Percentiles rank a stretch among this genome's conserved stretches.
Evolutionary conservation across 2,113 vertebrate species (phyloP).

Genomic region (Clarias gariepinus): DNA sequence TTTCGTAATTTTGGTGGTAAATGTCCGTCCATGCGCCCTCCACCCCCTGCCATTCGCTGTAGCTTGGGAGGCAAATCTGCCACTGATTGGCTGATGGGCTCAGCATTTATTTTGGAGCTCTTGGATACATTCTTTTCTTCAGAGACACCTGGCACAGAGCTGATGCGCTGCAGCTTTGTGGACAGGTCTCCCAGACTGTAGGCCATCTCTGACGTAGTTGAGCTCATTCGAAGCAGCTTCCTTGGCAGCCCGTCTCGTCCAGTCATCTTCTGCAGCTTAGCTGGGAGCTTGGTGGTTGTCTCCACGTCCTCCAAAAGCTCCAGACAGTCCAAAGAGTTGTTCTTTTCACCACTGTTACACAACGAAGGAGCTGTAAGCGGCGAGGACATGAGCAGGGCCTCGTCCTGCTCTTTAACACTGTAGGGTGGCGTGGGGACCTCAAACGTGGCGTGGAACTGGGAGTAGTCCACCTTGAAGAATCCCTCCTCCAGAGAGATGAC

Average conservation of each 20-base stretch:
- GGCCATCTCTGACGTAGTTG: conserved; percentile 97
- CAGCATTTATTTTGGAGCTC: conserved; percentile 83
- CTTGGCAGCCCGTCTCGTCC: conserved; percentile 94
- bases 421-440: conserved; percentile 93
- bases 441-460: conserved; percentile 98
- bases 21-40: conserved; percentile 88
- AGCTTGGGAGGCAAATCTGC: conserved; percentile 96
- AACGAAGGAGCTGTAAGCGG: conserved; percentile 94
- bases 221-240: conserved; percentile 97
- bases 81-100: conserved; percentile 96
- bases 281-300: conserved; percentile 84
- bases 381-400: conserved; percentile 93
- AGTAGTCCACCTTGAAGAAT: conserved; percentile 99
- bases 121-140: conserved; percentile 91
- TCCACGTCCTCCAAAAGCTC: conserved; percentile 89
- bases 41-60: conserved; percentile 88
- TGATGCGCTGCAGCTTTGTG: conserved; percentile 98
- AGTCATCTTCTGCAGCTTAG: conserved; percentile 97
- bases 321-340: conserved; percentile 91
- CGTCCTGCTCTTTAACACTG: conserved; percentile 98
- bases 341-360: conserved; percentile 92
- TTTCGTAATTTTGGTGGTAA: conserved; percentile 96
- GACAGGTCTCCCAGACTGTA: conserved; percentile 96
- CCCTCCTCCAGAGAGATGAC: conserved; percentile 98
- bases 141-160: conserved; percentile 94